Evolutionary conservation across 1,140 invertebrate genomes (phyloP), one percentile per base, ranked within the genome.

Genomic region (Drosophila eugracilis): DNA sequence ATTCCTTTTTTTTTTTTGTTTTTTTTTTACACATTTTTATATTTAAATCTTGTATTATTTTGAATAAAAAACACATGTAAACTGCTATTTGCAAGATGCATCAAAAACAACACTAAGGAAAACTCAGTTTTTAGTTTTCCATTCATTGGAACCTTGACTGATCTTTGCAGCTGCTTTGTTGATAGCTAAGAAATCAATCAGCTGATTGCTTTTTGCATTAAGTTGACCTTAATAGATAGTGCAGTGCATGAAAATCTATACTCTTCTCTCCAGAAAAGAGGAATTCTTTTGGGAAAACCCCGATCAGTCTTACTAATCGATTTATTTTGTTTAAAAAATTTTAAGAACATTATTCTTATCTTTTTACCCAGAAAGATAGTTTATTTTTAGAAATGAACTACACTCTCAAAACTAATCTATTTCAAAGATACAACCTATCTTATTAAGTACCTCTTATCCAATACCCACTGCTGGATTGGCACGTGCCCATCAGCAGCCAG

Each of bases 1-100:
- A 12, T 10, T 17, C 9, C 9, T 1, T 37, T n/a, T 15, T 24
- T 24, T 10, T 37, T 26, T 15, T 21, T 37, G 1, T 28, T 52
- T 63, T 48, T 26, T 48, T 24, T 14, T 9, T 37, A 37, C 15
- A 15, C 21, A 26, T 19, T 42, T 19, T 19, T 50, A 39, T 4
- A n/a, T 42, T 42, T 42, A 26, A n/a, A 10, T 24, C 42, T 10
- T 57, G 21, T 57, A 58, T 63, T 45, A 30, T 36, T 36, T 28
- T n/a, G 21, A 15, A 37, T 53, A 58, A 58, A 53, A 57, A 17
- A 50, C 5, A 22, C 4, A 12, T 9, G 6, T 4, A 5, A 32
- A 47, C 21, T 47, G 41, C 41, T 47, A 55, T 36, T 48, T 37
- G 44, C 28, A 54, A 19, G 12, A 26, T 12, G 28, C n/a, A 55